These are phyloP conservation scores for Ruditapes philippinarum DNA, from an alignment of 1,140 invertebrate species.

Conservation along the genomic window DNA sequence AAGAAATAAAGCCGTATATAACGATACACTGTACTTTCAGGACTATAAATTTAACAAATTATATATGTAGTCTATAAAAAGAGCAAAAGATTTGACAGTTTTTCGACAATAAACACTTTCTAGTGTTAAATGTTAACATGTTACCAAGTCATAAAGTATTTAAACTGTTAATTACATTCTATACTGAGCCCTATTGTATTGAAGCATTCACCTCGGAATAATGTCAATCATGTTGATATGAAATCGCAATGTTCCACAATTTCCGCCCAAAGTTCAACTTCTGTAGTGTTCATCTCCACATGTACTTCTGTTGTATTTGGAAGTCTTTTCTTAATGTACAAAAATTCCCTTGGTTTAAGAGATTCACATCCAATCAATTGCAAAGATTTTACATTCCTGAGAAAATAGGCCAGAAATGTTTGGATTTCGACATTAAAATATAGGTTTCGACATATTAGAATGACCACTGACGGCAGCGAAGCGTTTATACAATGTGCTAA, in stretches of 20 bases:
- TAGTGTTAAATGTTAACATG: not conserved
- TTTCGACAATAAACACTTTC: not conserved
- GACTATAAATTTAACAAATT: too few species aligned
- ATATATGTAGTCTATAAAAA: not conserved
- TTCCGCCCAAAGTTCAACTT: not conserved
- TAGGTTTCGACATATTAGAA: slow-evolving; percentile 30
- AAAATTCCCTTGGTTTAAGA: slow-evolving; percentile 24
- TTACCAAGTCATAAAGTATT: not conserved
- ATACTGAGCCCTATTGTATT: slow-evolving; percentile 26
- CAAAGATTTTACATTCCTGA: slow-evolving; percentile 42
- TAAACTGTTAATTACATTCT: slow-evolving; percentile 21
- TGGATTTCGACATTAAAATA: slow-evolving; percentile 31
- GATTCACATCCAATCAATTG: slow-evolving; percentile 32
- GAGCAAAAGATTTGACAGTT: not conserved
- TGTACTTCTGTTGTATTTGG: slow-evolving; percentile 30
- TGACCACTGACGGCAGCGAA: not conserved
- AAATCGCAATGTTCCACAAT: slow-evolving; percentile 35
- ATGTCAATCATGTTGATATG: slow-evolving; percentile 44
- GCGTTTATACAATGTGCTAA: slow-evolving; percentile 27
- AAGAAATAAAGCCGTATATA: not conserved
- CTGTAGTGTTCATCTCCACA: slow-evolving; percentile 23
- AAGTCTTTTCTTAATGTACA: slow-evolving; percentile 43
- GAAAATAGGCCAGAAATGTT: slow-evolving; percentile 38
- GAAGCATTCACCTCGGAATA: slow-evolving; percentile 28
- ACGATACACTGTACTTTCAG: too few species aligned